Percentiles rank a stretch among this genome's conserved stretches.
These are phyloP conservation scores for Plumapathes pennacea DNA, from an alignment of 92 coral and sea anemone species.

Conservation along the genomic window DNA sequence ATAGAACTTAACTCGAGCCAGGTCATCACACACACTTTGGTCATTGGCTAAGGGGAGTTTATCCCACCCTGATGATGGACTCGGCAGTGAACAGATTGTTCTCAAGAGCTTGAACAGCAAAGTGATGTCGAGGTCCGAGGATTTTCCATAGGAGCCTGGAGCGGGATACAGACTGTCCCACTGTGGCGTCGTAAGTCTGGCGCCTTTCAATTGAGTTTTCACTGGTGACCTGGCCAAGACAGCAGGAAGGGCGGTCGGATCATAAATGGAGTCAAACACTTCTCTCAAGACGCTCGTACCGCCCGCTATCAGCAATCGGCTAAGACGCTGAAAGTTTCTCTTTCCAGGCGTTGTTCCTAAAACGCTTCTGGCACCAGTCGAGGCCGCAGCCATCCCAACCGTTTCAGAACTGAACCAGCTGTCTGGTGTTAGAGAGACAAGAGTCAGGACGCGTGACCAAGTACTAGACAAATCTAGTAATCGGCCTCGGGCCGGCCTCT, in stretches of 20 bases:
- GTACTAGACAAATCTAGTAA: too few species aligned
- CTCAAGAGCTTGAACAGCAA: constrained; percentile 13
- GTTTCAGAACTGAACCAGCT: too few species aligned
- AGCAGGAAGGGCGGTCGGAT: constrained; percentile 20
- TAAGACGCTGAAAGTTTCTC: constrained; percentile 32
- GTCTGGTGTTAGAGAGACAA: too few species aligned
- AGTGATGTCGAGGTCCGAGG: constrained; percentile 35
- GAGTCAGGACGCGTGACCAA: too few species aligned
- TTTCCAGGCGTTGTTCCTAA: constrained; percentile 17
- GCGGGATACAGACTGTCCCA: constrained; percentile 21
- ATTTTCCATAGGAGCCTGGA: constrained; percentile 23
- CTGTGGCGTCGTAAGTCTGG: constrained; percentile 15
- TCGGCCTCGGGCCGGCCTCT: too few species aligned
- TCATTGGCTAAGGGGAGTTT: constrained; percentile 23
- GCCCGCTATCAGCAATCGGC: constrained; percentile 42
- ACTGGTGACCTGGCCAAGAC: constrained; percentile 3
- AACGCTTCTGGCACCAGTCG: not conserved
- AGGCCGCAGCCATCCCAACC: too few species aligned
- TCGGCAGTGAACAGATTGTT: constrained; percentile 10
- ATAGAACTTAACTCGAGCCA: constrained; percentile 32
- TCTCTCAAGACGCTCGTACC: constrained; percentile 34
- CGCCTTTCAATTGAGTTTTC: constrained; percentile 2
- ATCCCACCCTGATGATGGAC: constrained; percentile 42
- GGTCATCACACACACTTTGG: constrained; percentile 18
- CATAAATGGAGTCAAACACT: constrained; percentile 24